Conservation (phyloP, 2,113 vertebrate genomes). For the Holacanthus passer region DNA sequence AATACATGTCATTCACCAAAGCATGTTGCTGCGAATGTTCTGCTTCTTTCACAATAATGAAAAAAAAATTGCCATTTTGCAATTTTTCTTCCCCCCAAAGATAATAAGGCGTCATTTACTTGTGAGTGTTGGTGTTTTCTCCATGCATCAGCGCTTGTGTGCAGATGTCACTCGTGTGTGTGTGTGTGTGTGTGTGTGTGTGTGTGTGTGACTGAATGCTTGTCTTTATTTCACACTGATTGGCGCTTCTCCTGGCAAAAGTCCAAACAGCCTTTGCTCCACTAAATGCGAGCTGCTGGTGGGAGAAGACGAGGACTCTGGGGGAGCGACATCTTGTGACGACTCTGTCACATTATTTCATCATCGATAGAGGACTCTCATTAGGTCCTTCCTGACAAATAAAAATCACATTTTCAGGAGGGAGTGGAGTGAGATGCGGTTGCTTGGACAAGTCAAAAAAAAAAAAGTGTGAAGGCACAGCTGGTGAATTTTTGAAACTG, state of each 20-base stretch:
- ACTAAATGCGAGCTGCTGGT: slow-evolving; percentile 21
- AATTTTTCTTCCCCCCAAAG: background rate
- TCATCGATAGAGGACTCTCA: slow-evolving; percentile 45
- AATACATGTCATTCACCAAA: slow-evolving; percentile 27
- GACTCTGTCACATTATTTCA: slow-evolving; percentile 69
- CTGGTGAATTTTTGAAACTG: slow-evolving; percentile 12
- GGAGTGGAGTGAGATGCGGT: background rate
- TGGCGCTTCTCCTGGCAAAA: slow-evolving; percentile 42
- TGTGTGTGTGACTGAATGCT: slow-evolving; percentile 31
- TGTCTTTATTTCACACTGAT: slow-evolving; percentile 58
- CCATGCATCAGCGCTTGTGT: background rate
- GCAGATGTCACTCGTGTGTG: slow-evolving; percentile 9
- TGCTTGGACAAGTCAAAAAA: background rate
- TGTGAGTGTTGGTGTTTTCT: slow-evolving; percentile 27
- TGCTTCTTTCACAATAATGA: slow-evolving; percentile 20
- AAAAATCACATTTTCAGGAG: slow-evolving; percentile 32
- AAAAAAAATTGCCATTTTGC: slow-evolving; percentile 42
- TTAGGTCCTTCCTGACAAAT: slow-evolving; percentile 55
- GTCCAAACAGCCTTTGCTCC: slow-evolving; percentile 48
- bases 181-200: background rate
- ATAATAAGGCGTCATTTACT: slow-evolving; percentile 44
- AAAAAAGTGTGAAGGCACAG: background rate
- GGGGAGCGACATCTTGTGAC: slow-evolving; percentile 54
- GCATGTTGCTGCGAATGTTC: slow-evolving; percentile 47
- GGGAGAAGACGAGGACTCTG: slow-evolving; percentile 16